Evolutionary conservation across 2,888 invertebrate genomes (phyloP).

Genomic region (Agrotis segetum): DNA sequence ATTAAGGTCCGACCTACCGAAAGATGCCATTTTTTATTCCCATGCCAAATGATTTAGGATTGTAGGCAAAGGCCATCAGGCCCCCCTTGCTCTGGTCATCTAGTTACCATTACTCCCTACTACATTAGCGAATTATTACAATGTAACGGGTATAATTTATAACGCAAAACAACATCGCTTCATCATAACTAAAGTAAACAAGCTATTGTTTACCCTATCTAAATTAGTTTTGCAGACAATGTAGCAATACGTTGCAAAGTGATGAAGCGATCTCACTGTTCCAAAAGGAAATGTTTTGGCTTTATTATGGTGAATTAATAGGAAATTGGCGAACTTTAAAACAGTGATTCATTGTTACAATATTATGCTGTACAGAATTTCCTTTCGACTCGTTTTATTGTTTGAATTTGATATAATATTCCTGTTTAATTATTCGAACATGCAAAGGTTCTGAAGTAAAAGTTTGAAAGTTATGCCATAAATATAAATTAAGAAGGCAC

Average conservation of each 20-base stretch:
- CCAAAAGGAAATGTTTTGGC: constrained; percentile 44
- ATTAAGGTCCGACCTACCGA: background rate
- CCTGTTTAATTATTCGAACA: constrained; percentile 3
- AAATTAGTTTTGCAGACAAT: constrained; percentile 53
- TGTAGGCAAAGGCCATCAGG: background rate
- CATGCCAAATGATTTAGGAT: background rate
- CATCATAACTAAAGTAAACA: constrained; percentile 51
- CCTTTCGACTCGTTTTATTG: background rate
- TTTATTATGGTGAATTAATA: constrained; percentile 26
- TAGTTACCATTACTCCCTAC: background rate
- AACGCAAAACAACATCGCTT: constrained; percentile 29
- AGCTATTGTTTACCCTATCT: constrained; percentile 42
- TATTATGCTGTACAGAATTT: constrained; percentile 18
- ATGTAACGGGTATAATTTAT: constrained; percentile 5
- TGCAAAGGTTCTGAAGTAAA: constrained; percentile 25
- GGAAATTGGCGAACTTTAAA: constrained; percentile 33
- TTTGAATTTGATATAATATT: constrained; percentile 6
- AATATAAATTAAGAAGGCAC: constrained; percentile 15
- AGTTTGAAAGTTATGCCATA: constrained; percentile 21
- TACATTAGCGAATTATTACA: constrained; percentile 1
- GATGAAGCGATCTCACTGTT: constrained; percentile 29
- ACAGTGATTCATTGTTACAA: constrained; percentile 29
- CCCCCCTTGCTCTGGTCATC: background rate
- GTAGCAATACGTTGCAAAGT: constrained; percentile 26
- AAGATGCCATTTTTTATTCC: background rate